Percentiles rank a stretch among this genome's conserved stretches.
phyloP scores from a whole-genome alignment of 2,888 invertebrate genomes.

The Drosophila melanosoma region DNA sequence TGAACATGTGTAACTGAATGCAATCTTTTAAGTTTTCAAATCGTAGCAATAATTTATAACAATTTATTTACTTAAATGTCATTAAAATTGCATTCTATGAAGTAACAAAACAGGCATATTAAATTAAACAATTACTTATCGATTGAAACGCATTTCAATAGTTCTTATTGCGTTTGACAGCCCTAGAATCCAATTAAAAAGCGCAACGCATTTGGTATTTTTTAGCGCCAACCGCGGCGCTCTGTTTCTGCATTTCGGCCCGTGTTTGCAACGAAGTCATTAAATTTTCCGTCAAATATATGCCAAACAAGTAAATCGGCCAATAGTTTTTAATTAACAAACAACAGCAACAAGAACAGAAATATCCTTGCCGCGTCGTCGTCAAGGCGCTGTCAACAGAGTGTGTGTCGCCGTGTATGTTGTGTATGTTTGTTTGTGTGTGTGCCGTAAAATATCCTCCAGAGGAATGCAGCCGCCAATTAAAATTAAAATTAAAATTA shows the following conservation, averaged over 20 bases:
- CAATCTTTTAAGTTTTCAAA: not conserved
- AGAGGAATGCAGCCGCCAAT: slow-evolving; percentile 64
- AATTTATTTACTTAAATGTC: not conserved
- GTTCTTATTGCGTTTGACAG: slow-evolving; percentile 15
- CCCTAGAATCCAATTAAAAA: slow-evolving; percentile 51
- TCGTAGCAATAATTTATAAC: not conserved
- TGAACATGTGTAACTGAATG: not conserved
- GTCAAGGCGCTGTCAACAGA: slow-evolving; percentile 18
- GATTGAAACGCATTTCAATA: slow-evolving; percentile 16
- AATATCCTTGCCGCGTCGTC: slow-evolving; percentile 2
- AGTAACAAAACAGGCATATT: not conserved
- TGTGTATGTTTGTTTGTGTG: slow-evolving; percentile 2
- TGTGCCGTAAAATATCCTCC: slow-evolving; percentile 12
- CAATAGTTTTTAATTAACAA: slow-evolving; percentile 21
- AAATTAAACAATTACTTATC: slow-evolving; percentile 28
- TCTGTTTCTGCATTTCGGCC: slow-evolving; percentile 54
- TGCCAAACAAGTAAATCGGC: slow-evolving; percentile 15
- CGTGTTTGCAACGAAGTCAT: slow-evolving; percentile 77
- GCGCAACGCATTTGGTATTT: slow-evolving; percentile 53
- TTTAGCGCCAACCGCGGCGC: slow-evolving; percentile 58
- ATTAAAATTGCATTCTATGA: not conserved
- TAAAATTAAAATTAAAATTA: slow-evolving; percentile 51
- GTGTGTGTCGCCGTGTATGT: not conserved
- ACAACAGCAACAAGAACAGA: not conserved
- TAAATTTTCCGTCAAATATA: slow-evolving; percentile 63